phyloP scores from a whole-genome alignment of 2,113 vertebrate species.

The Ceuthmochares aereus region DNA sequence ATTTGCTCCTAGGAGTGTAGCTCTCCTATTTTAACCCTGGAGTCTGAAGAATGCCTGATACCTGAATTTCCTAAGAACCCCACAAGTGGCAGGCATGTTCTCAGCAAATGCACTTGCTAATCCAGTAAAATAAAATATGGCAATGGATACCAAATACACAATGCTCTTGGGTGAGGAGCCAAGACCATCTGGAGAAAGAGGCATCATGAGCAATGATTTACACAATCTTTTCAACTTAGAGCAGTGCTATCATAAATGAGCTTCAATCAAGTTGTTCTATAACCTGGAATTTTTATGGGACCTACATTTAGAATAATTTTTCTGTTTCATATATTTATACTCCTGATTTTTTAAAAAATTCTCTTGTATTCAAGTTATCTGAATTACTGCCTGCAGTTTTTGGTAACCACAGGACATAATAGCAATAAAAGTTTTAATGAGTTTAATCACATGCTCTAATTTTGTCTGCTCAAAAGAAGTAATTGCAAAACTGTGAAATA shows the following conservation, averaged over 20 bases:
- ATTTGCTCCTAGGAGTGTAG: background rate
- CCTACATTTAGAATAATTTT: background rate
- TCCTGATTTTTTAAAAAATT: background rate
- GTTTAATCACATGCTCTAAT: background rate
- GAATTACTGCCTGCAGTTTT: background rate
- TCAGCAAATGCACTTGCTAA: background rate
- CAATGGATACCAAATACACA: background rate
- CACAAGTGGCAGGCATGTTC: background rate
- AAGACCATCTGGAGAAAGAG: background rate
- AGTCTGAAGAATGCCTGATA: background rate
- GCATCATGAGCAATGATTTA: background rate
- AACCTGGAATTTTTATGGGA: background rate
- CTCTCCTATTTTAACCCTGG: background rate
- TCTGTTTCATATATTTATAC: background rate
- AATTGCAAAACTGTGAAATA: background rate
- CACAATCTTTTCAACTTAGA: background rate
- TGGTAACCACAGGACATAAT: background rate
- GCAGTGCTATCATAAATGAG: background rate
- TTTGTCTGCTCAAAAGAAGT: background rate
- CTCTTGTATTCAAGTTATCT: background rate
- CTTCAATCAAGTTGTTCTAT: background rate
- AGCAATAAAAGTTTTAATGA: background rate
- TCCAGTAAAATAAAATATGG: background rate
- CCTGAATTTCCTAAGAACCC: background rate
- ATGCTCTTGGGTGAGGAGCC: background rate